Base-by-base conservation (phyloP, 2,113 vertebrate species). In the Tachuris rubrigastra region DNA sequence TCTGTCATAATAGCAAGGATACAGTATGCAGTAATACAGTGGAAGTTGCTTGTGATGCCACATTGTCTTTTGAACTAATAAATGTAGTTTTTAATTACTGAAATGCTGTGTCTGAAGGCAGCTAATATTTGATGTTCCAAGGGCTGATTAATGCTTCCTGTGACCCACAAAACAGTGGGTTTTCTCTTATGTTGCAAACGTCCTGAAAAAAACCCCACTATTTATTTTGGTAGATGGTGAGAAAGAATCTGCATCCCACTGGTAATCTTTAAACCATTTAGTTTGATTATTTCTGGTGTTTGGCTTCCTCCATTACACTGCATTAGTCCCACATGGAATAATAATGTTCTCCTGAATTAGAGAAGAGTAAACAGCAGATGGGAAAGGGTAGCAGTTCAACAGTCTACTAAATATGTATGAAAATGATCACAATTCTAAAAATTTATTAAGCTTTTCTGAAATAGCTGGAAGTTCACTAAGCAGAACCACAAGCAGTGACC, bases 231-330 rank as follows among this genome's bases (percentile, higher is more conserved):
- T 62, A 85, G 56, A 47, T 56, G 27, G 19, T 58, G 24, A 69
- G 37, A 62, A 89, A 55, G 63, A 77, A 78, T 44, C 37, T 62
- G 14, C 59, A 66, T 41, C 46, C 17, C 20, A 15, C 13, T n/a
- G 14, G 24, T 53, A 89, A 89, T 44, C 15, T 62, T 37, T 49
- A 81, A 84, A 73, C 23, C 11, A 44, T 77, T 69, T 53, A 66
- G 28, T 87, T 42, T 12, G n/a, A 76, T 58, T 90, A 28, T 62
- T 88, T 76, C 81, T 91, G 33, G 14, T 87, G 30, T 77, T 91
- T 80, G 41, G 27, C 37, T 89, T 77, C 56, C 28, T 78, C 19
- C 9, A 6, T 52, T 2, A 1, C n/a, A 71, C 55, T 39, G 41
- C 53, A 21, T 76, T 42, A 69, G 16, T 81, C 65, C 59, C 65